A percentile compares a stretch with the other conserved stretches of the same genome.
phyloP scores from a whole-genome alignment of 2,888 invertebrate species.

The Yponomeuta plumbellus region DNA sequence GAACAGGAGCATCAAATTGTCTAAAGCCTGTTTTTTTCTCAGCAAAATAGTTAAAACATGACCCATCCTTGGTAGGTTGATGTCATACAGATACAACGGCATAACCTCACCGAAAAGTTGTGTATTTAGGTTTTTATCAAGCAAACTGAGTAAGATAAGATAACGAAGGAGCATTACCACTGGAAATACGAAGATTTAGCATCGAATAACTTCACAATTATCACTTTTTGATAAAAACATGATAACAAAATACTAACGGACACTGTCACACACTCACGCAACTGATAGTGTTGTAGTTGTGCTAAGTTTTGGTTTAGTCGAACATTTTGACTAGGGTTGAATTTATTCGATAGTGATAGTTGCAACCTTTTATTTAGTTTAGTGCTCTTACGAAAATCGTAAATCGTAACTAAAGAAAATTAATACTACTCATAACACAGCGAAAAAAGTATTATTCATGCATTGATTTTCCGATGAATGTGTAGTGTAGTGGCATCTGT shows the following conservation, averaged over 20 bases:
- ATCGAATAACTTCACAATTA: conserved; percentile 61
- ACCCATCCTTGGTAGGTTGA: conserved; percentile 25
- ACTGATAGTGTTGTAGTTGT: conserved; percentile 55
- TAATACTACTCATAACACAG: neutral
- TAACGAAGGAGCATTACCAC: conserved; percentile 62
- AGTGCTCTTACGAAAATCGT: too few relatives aligned
- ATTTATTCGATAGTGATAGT: conserved; percentile 26
- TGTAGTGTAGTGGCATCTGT: neutral
- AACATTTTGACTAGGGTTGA: neutral
- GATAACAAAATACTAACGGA: conserved; percentile 59
- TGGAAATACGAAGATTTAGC: conserved; percentile 56
- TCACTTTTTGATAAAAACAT: conserved; percentile 74
- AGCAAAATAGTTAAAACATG: conserved; percentile 63
- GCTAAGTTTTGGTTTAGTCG: conserved; percentile 7
- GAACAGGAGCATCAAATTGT: conserved; percentile 17
- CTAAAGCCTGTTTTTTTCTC: conserved; percentile 36
- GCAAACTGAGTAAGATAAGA: conserved; percentile 52
- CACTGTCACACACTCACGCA: conserved; percentile 19
- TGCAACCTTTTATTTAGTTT: neutral
- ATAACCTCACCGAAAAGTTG: conserved; percentile 60
- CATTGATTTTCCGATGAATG: neutral
- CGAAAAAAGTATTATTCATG: neutral
- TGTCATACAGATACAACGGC: conserved; percentile 12
- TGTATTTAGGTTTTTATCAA: conserved; percentile 37
- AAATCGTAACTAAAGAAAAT: too few relatives aligned